A percentile compares a stretch with the other conserved stretches of the same genome.
Evolutionary conservation across 2,113 vertebrate species (phyloP).

Genomic region (Thermophis baileyi): DNA sequence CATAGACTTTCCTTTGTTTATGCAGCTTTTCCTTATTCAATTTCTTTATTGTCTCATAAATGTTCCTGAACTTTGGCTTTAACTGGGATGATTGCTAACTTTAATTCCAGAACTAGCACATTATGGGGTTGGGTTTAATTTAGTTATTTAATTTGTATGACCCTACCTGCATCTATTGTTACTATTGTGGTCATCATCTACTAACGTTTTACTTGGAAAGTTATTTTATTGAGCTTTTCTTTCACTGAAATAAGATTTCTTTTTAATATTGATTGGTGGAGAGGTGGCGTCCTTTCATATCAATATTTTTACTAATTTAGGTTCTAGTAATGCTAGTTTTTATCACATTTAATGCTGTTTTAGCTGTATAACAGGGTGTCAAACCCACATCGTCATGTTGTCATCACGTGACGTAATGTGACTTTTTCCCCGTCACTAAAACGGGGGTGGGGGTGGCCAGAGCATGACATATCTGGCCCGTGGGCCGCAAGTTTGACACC

Average conservation of each 20-base stretch:
- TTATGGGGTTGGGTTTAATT: not conserved
- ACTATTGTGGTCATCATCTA: not conserved
- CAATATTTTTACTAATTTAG: not conserved
- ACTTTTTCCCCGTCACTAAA: too few relatives aligned
- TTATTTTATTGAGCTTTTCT: not conserved
- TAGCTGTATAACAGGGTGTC: not conserved
- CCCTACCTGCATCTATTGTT: not conserved
- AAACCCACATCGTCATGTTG: too few relatives aligned
- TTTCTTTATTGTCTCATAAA: not conserved
- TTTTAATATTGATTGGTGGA: not conserved
- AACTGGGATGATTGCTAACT: not conserved
- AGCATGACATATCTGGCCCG: too few relatives aligned
- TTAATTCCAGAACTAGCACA: not conserved
- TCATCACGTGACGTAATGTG: too few relatives aligned
- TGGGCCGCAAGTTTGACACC: too few relatives aligned
- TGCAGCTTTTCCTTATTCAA: not conserved
- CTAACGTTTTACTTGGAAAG: not conserved
- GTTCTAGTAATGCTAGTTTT: not conserved
- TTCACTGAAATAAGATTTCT: not conserved
- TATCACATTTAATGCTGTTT: not conserved
- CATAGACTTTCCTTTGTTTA: not conserved
- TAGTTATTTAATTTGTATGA: not conserved
- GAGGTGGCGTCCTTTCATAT: not conserved
- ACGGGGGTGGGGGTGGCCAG: too few relatives aligned
- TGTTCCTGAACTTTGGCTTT: not conserved